Evolutionary conservation across 2,888 invertebrate genomes (phyloP).

Genomic region (Formica aserva): DNA sequence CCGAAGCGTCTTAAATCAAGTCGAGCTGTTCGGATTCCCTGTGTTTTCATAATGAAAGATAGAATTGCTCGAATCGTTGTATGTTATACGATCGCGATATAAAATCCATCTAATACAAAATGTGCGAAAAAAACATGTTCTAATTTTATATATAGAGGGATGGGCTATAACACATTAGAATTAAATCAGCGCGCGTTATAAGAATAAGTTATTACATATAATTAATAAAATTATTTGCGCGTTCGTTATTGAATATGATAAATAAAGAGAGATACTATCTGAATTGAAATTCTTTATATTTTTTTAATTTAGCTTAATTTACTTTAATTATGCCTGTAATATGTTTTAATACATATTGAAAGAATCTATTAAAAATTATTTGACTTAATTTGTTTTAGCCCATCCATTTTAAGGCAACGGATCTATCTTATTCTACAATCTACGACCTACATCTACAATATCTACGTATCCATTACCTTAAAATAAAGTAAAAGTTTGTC

Average conservation of each 20-base stretch:
- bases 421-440: background rate
- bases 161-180: background rate
- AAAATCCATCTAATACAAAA: background rate
- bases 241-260: background rate
- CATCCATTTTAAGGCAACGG: background rate
- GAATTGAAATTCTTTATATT: background rate
- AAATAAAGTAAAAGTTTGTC: no score
- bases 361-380: no score
- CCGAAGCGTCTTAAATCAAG: conserved; percentile 34
- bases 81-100: background rate
- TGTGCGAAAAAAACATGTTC: background rate
- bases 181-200: background rate
- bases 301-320: background rate
- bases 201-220: background rate
- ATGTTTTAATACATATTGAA: no score
- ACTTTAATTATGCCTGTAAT: background rate
- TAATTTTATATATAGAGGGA: no score
- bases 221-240: background rate
- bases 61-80: background rate
- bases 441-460: background rate
- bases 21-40: background rate
- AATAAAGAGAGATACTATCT: no score
- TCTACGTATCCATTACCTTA: no score
- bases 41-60: background rate
- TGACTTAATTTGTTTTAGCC: no score